Conservation (phyloP, 2,113 vertebrate genomes). For the rat (Rattus norvegicus) region DNA sequence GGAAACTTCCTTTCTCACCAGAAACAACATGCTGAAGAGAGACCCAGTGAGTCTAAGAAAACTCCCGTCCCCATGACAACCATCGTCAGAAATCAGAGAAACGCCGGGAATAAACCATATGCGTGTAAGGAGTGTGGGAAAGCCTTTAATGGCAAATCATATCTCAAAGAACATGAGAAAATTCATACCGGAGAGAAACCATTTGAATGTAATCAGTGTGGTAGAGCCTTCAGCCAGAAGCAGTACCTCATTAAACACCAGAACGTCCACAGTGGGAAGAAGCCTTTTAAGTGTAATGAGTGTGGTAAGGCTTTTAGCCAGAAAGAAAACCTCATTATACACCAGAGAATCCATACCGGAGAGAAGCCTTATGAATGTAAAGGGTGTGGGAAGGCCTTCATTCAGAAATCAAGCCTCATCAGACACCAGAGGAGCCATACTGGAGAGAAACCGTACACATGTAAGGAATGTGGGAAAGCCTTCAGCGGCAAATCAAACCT, state of each 20-base stretch:
- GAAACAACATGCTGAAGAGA: constrained; percentile 76
- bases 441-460: constrained; percentile 83
- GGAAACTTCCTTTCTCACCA: constrained; percentile 83
- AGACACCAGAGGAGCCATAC: constrained; percentile 84
- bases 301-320: constrained; percentile 84
- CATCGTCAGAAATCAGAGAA: constrained; percentile 66
- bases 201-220: constrained; percentile 78
- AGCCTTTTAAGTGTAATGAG: constrained; percentile 81
- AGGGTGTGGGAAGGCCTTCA: constrained; percentile 80
- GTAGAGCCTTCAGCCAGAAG: constrained; percentile 79
- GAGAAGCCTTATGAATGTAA: constrained; percentile 81
- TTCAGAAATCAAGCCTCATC: constrained; percentile 83
- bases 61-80: constrained; percentile 62
- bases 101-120: constrained; percentile 71
- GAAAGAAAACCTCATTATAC: constrained; percentile 82
- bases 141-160: constrained; percentile 70
- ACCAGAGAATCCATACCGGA: constrained; percentile 82
- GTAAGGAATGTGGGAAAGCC: constrained; percentile 83
- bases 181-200: constrained; percentile 81
- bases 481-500: constrained; percentile 84
- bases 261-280: constrained; percentile 82
- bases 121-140: constrained; percentile 79
- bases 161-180: constrained; percentile 77
- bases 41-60: constrained; percentile 73
- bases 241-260: constrained; percentile 81